Base-by-base conservation (phyloP, 2,888 invertebrate genomes). In the Pollenia labialis region DNA sequence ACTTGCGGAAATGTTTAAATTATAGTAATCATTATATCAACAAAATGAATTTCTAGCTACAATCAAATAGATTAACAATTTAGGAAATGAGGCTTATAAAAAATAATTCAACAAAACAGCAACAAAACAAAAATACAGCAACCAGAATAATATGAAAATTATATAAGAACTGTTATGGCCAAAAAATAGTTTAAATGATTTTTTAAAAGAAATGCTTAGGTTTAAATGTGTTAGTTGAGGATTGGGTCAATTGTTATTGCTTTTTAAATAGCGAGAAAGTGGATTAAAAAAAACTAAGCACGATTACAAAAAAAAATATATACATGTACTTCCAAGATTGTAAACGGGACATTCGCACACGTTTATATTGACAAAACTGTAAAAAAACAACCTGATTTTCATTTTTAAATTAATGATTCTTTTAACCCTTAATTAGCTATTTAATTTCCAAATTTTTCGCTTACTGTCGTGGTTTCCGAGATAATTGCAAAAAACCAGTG, bases 1-100 rank as follows among this genome's bases (percentile, higher is more conserved):
- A 91, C 90, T 91, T 91, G 90, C 89, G 90, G 90, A 90, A 89
- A 89, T 72, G 80, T 80, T 82, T 86, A 85, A 87, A 88, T 88
- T 87, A 87, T 81, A 66, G 83, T 82, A 85, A 88, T 88, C 85
- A 84, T 84, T 84, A 74, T 87, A 87, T 87, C 87, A 87, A 77
- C 81, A 76, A 81, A 85, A 84, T 74, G 74, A 84, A 80, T 85
- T 68, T 85, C 79, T 68, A 74, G 68, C 74, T 62, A 54, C 42
- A 80, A 80, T 80, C 74, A 74, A 85, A 80, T 72, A 75, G 74
- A 85, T 85, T 75, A 74, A 80, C 54, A 74, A 85, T 85, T 85
- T 74, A 85, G 79, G 79, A 85, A 85, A 74, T 80, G 74, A 42
- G 60, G 74, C 72, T 74, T 84, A 48, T 46, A 79, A 66, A 66